Base-by-base conservation (phyloP, 2,797 vertebrate species). In the Pempheris klunzingeri region DNA sequence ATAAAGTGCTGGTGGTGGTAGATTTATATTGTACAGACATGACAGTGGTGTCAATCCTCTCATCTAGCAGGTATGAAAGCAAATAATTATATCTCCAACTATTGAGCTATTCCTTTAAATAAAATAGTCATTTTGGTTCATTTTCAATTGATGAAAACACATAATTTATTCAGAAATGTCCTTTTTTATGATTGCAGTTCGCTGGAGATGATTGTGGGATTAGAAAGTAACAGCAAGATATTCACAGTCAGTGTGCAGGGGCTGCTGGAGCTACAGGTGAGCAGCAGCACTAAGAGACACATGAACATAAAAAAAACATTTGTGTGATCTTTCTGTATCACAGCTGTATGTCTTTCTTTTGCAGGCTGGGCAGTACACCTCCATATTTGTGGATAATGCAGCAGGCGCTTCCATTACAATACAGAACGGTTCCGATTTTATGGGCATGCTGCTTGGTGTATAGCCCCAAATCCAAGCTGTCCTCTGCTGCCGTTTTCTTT, bases 381-480 rank as follows among this genome's bases (percentile, higher is more conserved):
- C 97, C 7, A 96, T 99, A 91, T 99, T 99, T 24, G 97, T 99
- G 93, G 98, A 99, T 89, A 99, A 99, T 1, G 94, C 97, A 0
- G 97, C 97, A 0, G 95, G 96, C 0, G 96, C 96, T 0, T 92
- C 96, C 7, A 84, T 99, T 71, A 97, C 96, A 52, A 94, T 99
- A 82, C 97, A 98, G 93, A 96, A 95, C 0, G 96, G 97, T 0
- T 99, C 97, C 0, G 97, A 97, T 84, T 99, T 98, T 87, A 99
- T 97, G 92, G 98, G 97, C 46, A 93, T 98, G 92, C 91, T 99
- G 2, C 89, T 99, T 73, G 97, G 98, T 0, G 90, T 95, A 13
- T 98, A 96, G 92, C 87, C 65, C 68, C 44, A n/a, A 54, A 10
- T 72, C 80, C 60, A 71, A 77, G 75, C 85, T 74, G 52, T 49